These are phyloP conservation scores for Pygoscelis antarcticus DNA, from an alignment of 2,113 vertebrate genomes.

Conservation along the genomic window DNA sequence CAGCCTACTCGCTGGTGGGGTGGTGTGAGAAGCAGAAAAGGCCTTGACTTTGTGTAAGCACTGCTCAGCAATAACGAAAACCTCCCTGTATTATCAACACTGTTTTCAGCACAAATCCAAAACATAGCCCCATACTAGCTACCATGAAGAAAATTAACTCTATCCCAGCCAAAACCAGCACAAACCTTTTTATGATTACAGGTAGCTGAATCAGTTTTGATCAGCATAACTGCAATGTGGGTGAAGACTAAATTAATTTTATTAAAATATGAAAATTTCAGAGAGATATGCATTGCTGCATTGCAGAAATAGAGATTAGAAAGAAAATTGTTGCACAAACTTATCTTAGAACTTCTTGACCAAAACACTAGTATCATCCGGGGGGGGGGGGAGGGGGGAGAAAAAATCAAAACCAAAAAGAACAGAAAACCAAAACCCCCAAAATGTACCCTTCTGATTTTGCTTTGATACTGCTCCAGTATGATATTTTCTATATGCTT, in stretches of 20 bases:
- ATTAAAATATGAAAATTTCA: not conserved
- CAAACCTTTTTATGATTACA: not conserved
- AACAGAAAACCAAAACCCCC: not conserved
- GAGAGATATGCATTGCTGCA: not conserved
- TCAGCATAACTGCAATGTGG: not conserved
- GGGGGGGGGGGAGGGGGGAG: fast-evolving
- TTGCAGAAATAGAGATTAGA: not conserved
- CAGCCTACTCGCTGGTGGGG: no score
- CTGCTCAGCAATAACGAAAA: no score
- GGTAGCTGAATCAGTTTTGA: not conserved
- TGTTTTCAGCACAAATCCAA: no score
- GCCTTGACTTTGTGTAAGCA: no score
- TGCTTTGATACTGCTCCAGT: not conserved
- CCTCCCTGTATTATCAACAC: no score
- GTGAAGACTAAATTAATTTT: not conserved
- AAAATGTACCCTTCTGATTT: not conserved
- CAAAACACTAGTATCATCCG: not conserved
- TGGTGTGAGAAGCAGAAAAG: no score
- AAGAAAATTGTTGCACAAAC: not conserved
- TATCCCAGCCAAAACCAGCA: no score
- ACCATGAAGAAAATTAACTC: no score
- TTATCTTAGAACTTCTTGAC: not conserved
- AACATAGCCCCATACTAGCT: no score
- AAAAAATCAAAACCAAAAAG: not conserved
- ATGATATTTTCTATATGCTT: not conserved